Conservation (phyloP, 2,113 vertebrate species). For the Romanogobio albipinnatus region DNA sequence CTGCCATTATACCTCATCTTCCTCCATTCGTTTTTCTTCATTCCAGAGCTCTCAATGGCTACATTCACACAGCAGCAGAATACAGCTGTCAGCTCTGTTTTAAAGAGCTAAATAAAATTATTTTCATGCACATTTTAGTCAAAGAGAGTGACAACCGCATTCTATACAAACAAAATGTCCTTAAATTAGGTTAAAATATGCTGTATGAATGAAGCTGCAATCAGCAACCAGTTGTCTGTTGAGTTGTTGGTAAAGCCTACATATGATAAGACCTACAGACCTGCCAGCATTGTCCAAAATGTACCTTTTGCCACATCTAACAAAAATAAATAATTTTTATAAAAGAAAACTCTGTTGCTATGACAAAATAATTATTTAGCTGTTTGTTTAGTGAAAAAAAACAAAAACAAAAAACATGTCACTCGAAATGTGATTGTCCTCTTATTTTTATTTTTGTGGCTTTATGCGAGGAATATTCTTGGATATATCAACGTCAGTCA, state of each 20-base stretch:
- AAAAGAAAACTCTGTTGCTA: not conserved
- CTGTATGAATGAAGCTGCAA: not conserved
- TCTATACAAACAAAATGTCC: not conserved
- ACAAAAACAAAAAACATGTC: too few relatives aligned
- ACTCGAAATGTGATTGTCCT: too few relatives aligned
- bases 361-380: not conserved
- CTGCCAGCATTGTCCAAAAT: not conserved
- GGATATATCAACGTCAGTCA: not conserved
- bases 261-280: too few relatives aligned
- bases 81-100: not conserved
- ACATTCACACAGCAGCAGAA: not conserved
- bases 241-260: not conserved
- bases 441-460: not conserved
- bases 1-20: not conserved
- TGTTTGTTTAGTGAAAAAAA: not conserved
- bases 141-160: not conserved
- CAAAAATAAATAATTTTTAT: not conserved
- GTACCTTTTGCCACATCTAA: not conserved
- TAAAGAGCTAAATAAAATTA: not conserved
- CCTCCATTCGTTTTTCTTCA: not conserved
- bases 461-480: not conserved
- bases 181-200: not conserved
- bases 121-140: not conserved
- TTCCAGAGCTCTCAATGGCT: not conserved
- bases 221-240: not conserved